These are phyloP conservation scores for Leptinotarsa lineolata DNA, from an alignment of 1,140 invertebrate genomes.

Conservation along the genomic window DNA sequence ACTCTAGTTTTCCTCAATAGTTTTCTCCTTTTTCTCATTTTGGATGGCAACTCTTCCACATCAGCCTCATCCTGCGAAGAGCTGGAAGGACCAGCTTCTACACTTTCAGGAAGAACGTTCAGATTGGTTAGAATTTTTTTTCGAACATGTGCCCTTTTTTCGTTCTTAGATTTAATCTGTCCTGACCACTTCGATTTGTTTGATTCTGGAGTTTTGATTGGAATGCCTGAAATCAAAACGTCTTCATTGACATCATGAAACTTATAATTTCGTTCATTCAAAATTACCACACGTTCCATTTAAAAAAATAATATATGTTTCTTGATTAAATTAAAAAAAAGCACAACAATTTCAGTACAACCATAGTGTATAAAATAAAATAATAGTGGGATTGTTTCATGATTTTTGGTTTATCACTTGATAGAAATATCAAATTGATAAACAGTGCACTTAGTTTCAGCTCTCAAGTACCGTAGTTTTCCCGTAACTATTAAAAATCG, in stretches of 20 bases:
- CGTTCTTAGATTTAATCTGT: conserved; percentile 38
- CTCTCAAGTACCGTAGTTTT: too few relatives aligned
- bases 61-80: conserved; percentile 54
- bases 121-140: conserved; percentile 47
- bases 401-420: too few relatives aligned
- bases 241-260: neutral
- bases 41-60: conserved; percentile 45
- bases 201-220: conserved; percentile 37
- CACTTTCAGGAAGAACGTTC: conserved; percentile 47
- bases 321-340: too few relatives aligned
- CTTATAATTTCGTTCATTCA: too few relatives aligned
- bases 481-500: too few relatives aligned
- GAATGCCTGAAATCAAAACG: conserved; percentile 31
- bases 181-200: conserved; percentile 38
- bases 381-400: too few relatives aligned
- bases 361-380: too few relatives aligned
- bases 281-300: too few relatives aligned
- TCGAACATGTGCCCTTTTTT: conserved; percentile 40
- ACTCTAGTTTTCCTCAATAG: conserved; percentile 51
- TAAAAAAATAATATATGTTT: too few relatives aligned
- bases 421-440: too few relatives aligned
- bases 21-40: conserved; percentile 52
- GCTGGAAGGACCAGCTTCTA: conserved; percentile 49
- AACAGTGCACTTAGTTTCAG: too few relatives aligned
- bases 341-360: too few relatives aligned